Base-by-base conservation (phyloP, 2,113 vertebrate genomes). In the Argyrosomus japonicus region DNA sequence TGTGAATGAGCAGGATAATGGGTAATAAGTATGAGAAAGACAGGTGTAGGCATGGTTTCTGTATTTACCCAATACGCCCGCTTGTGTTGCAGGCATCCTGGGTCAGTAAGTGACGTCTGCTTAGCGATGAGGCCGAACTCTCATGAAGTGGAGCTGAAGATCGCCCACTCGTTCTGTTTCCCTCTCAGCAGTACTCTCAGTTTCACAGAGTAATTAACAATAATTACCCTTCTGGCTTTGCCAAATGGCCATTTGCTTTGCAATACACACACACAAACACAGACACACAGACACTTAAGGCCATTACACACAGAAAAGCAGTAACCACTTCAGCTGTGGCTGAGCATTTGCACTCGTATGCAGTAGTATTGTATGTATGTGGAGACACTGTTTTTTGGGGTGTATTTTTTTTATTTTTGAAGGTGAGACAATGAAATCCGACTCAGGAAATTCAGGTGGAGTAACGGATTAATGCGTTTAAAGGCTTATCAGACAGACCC, bases 181-280 rank as follows among this genome's bases (percentile, higher is more conserved):
- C 88, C 86, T 86, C 90, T 87, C 84, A 85, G 83, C 84, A 84
- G 81, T 76, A 19, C 71, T 92, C 87, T 92, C 86, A 47, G 63
- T 91, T 90, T 91, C 89, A 87, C 87, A 79, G 76, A 87, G 87
- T 88, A 92, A 94, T 94, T 94, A 93, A 87, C 89, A 81, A 75
- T 91, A 92, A 93, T 94, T 92, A 88, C 85, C 84, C 85, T 79
- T 72, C 85, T 72, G 87, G 70, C 88, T 88, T 85, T 86, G 91
- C 89, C 90, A 91, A 93, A 84, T 81, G 89, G 53, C 84, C 90
- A 68, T 90, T 93, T 90, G 89, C 89, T 91, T 80, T 88, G 80
- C 73, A 84, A 70, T 68, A 82, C 67, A 77, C 51, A 45, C 65
- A 77, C 63, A 76, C 51, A 77, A 69, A 80, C 23, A 51, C 75